Percentiles rank a stretch among this genome's conserved stretches.
Conservation (phyloP, 2,113 vertebrate genomes). For the Salvelinus namaycush region DNA sequence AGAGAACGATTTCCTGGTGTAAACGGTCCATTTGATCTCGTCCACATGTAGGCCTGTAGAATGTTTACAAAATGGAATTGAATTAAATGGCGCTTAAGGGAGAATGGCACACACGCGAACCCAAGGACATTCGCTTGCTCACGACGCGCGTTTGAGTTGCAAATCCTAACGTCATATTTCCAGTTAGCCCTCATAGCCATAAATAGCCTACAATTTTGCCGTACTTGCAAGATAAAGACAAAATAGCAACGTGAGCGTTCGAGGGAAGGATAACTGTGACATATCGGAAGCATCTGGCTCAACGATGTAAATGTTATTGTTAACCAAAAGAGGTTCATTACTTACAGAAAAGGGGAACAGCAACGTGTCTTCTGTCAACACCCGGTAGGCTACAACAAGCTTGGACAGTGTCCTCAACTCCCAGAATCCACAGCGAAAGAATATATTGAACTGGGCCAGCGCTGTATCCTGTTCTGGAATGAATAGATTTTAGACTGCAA, state of each 20-base stretch:
- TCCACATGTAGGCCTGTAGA: background rate
- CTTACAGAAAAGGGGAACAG: constrained; percentile 57
- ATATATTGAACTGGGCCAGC: constrained; percentile 38
- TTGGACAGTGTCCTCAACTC: constrained; percentile 67
- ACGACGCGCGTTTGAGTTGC: background rate
- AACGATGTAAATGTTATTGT: background rate
- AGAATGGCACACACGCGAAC: background rate
- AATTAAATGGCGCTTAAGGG: background rate
- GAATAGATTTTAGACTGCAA: too few species aligned
- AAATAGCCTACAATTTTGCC: constrained; percentile 42
- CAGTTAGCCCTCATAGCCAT: constrained; percentile 27
- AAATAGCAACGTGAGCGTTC: constrained; percentile 34
- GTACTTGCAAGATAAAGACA: constrained; percentile 34
- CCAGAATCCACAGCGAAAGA: constrained; percentile 75
- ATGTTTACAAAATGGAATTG: background rate
- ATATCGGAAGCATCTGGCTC: background rate
- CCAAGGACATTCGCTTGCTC: constrained; percentile 3
- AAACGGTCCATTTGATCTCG: constrained; percentile 23
- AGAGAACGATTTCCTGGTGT: constrained; percentile 52
- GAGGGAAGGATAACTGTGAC: background rate
- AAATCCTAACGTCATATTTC: constrained; percentile 29
- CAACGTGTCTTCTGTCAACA: constrained; percentile 39
- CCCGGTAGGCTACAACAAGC: constrained; percentile 50
- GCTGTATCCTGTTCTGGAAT: constrained; percentile 31
- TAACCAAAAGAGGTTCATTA: constrained; percentile 27